Base-by-base conservation (phyloP, 2,888 invertebrate genomes). In the Cheilosia soror region DNA sequence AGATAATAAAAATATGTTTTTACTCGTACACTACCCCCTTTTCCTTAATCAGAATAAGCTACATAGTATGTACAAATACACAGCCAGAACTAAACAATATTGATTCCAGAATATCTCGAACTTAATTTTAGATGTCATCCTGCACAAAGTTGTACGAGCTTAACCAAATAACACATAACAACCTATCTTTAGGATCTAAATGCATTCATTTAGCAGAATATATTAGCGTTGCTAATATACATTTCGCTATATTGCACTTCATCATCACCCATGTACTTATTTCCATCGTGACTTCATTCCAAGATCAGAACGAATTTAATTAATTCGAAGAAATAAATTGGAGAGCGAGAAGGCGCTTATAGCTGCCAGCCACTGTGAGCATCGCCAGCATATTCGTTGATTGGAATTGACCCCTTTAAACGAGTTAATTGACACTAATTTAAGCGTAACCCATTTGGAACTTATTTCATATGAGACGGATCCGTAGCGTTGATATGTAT, bases 341-440 rank as follows among this genome's bases (percentile, higher is more conserved):
- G 40, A 9, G 4, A 47, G 49, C 9, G 20, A 31, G 31, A 62
- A 65, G 37, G 44, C 62, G 63, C 55, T 63, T 68, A 60, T 27
- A 55, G 62, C 40, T 68, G n/a, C 11, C 25, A 49, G 60, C 20
- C 27, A 40, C 51, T 37, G 60, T 15, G 37, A 63, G 57, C 68
- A 68, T 27, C 37, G 66, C 68, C 65, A 53, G 53, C 69, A 60
- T 76, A 58, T 65, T 40, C 57, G 65, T 80, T 86, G 81, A 87
- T 87, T 88, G 89, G 88, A 89, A 89, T 81, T 92, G 92, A 92
- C 92, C 92, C 90, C 90, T 90, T 91, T 90, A 91, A 92, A 92
- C 90, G 91, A 91, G 91, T 92, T 92, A 92, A 92, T 92, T 92
- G 92, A 92, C 91, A 91, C 90, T 92, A 92, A 92, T 92, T 92